Evolutionary conservation across 2,113 vertebrate species (phyloP).

Genomic region (Callorhinus ursinus): DNA sequence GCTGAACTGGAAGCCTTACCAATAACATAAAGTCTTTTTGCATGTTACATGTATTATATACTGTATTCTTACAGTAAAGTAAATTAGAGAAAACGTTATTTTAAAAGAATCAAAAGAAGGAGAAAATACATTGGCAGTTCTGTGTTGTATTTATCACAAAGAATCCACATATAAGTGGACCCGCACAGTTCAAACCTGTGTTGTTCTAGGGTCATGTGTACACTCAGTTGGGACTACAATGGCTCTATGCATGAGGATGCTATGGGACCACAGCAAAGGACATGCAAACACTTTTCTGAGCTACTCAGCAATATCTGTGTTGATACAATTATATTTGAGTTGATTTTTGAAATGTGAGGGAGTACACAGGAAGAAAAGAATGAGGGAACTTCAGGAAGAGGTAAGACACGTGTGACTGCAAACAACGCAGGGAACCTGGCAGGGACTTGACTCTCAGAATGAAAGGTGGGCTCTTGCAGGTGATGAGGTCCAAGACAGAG

Average conservation of each 20-base stretch:
- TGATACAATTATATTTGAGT: not conserved
- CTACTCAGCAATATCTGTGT: not conserved
- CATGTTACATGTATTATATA: not conserved
- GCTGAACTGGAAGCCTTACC: not conserved
- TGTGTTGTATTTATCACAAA: not conserved
- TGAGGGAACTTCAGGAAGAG: not conserved
- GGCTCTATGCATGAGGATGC: not conserved
- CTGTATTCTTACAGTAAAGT: not conserved
- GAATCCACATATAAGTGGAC: not conserved
- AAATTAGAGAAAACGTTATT: not conserved
- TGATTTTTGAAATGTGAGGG: constrained; percentile 29
- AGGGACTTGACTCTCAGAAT: not conserved
- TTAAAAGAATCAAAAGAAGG: not conserved
- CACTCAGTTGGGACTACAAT: not conserved
- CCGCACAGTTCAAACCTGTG: not conserved
- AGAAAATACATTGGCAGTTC: not conserved
- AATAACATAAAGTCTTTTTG: not conserved
- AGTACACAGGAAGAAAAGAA: not conserved
- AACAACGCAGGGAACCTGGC: not conserved
- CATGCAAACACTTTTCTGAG: not conserved
- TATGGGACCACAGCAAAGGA: not conserved
- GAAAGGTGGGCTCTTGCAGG: not conserved
- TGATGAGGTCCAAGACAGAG: not conserved
- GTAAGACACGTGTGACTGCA: not conserved
- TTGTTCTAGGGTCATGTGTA: not conserved